Conservation (phyloP, 2,113 vertebrate genomes). For the Calidris pugnax region DNA sequence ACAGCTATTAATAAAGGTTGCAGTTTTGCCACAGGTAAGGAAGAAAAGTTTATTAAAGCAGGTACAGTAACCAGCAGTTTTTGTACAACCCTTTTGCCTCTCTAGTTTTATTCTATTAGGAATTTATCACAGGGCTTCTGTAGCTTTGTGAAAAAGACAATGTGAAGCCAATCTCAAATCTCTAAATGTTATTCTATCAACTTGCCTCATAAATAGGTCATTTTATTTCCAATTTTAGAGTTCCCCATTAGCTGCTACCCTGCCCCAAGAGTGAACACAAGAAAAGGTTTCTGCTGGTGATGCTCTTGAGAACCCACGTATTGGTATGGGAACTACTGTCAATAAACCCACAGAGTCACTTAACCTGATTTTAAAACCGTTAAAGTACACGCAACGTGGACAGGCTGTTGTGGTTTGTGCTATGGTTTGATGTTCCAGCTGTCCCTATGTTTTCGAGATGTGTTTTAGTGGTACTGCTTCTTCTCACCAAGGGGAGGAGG, state of each 20-base stretch:
- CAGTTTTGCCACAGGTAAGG: background rate
- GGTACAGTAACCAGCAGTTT: background rate
- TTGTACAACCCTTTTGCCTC: background rate
- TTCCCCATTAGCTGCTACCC: background rate
- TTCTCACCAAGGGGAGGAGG: background rate
- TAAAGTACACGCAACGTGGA: background rate
- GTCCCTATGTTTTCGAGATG: background rate
- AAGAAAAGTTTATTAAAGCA: background rate
- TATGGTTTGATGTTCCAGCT: background rate
- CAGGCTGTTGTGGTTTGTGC: background rate
- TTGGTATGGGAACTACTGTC: background rate
- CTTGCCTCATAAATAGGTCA: slow-evolving; percentile 21
- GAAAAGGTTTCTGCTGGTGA: background rate
- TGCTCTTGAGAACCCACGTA: background rate
- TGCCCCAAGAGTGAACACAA: background rate
- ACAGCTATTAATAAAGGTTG: background rate
- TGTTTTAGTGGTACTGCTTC: background rate
- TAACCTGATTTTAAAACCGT: slow-evolving; percentile 28
- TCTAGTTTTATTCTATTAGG: background rate
- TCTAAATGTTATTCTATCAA: background rate
- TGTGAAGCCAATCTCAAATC: background rate
- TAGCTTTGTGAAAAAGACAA: background rate
- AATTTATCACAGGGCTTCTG: background rate
- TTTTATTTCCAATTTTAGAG: slow-evolving; percentile 51
- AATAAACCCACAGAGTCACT: background rate